Base-by-base conservation (phyloP, 2,797 vertebrate species). In the Eleutherodactylus coqui region DNA sequence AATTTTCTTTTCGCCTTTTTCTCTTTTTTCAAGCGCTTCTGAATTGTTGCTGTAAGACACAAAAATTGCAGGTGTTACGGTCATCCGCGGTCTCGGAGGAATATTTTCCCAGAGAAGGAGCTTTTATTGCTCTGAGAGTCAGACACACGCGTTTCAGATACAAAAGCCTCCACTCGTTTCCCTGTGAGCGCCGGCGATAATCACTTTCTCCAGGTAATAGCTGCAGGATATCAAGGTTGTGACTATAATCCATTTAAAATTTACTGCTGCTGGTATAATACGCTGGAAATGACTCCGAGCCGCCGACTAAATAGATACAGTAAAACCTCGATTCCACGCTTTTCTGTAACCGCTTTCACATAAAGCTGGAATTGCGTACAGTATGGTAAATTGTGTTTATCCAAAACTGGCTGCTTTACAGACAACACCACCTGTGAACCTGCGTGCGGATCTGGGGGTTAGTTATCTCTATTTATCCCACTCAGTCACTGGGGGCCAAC, bases 1-100 rank as follows among this genome's bases (percentile, higher is more conserved):
- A 99, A 95, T 96, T 97, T 98, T 94, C 97, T 96, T 92, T 98
- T 99, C 0, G 96, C 95, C 90, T 97, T 98, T 91, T 98, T 98
- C 93, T 98, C 97, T 92, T 98, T 98, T 95, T 97, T 98, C 94
- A 98, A 94, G 67, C 97, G 96, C 93, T 97, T 98, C 92, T 98
- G 97, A 94, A 98, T 97, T 89, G 96, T 96, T 89, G 95, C 97
- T 98, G 91, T 86, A 96, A 93, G 43, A 64, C 32, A 84, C 41
- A 58, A 83, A 58, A 88, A 84, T 79, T 0, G 34, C 1, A 87
- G 90, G 89, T 0, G 64, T 9, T 89, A 83, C 75, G 82, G 82
- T 53, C 86, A 77, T 11, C 32, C 8, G 19, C 34, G 58, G 43
- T 72, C 86, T 72, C 86, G 1, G 8, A 64, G 86, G 81, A 47